Evolutionary conservation across 2,888 invertebrate genomes (phyloP).

Genomic region (Meteorus colon): DNA sequence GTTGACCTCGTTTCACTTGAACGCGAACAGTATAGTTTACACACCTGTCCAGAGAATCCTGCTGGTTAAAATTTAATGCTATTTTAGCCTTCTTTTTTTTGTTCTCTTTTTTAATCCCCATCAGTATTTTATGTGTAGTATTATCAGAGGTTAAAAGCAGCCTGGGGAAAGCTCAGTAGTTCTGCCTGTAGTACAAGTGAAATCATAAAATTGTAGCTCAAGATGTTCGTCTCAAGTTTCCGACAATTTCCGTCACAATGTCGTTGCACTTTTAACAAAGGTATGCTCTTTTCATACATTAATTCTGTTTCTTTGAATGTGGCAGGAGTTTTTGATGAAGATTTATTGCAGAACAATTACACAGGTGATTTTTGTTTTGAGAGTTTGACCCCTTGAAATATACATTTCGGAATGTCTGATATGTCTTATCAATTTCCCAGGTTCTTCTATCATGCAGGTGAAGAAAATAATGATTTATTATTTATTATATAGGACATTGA

Average conservation of each 20-base stretch:
- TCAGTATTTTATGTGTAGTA: too few species aligned
- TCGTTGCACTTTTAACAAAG: neutral
- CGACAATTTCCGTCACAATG: conserved; percentile 4
- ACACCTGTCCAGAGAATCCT: neutral
- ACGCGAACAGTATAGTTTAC: neutral
- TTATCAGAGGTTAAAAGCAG: neutral
- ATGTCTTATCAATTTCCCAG: too few species aligned
- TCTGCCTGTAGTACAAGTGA: neutral
- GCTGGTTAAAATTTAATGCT: neutral
- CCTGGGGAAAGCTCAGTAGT: neutral
- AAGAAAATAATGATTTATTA: too few species aligned
- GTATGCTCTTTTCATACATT: neutral
- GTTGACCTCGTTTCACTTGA: neutral
- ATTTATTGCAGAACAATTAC: neutral
- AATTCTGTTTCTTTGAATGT: neutral
- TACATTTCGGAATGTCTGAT: too few species aligned
- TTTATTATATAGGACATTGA: too few species aligned
- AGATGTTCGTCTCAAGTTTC: conserved; percentile 17
- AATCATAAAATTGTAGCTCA: conserved; percentile 9
- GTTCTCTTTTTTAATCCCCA: neutral
- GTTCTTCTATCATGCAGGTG: too few species aligned
- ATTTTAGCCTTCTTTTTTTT: neutral
- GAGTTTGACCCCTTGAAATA: too few species aligned
- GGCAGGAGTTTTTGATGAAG: neutral
- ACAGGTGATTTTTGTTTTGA: neutral